These are phyloP conservation scores for Ptychadena robeensis DNA, from an alignment of 2,797 vertebrate species.

Conservation along the genomic window DNA sequence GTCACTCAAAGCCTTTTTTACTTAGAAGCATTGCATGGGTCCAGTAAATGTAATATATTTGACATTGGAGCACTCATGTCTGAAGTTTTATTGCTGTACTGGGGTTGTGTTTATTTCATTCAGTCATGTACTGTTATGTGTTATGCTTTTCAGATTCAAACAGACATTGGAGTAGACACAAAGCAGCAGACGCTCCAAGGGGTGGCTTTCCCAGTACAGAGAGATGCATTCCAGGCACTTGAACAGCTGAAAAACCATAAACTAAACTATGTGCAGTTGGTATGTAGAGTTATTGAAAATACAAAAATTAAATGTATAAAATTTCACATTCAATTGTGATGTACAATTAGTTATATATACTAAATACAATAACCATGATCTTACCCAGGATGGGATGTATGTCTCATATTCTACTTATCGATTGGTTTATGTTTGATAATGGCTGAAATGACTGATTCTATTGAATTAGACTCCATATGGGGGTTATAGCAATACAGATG, in stretches of 20 bases:
- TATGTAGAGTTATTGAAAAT: conserved; percentile 71
- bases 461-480: too few species aligned
- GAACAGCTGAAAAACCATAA: conserved; percentile 84
- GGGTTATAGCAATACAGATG: neutral
- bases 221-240: conserved; percentile 86
- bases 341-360: neutral
- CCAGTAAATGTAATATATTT: neutral
- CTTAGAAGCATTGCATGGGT: neutral
- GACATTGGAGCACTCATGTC: neutral
- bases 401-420: too few species aligned
- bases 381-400: neutral
- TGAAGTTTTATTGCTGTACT: neutral
- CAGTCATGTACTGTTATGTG: neutral
- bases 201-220: conserved; percentile 90
- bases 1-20: neutral
- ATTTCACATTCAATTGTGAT: neutral
- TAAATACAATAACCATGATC: neutral
- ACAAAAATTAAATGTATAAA: too few species aligned
- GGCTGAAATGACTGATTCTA: too few species aligned
- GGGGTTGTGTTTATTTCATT: neutral
- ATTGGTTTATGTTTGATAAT: too few species aligned
- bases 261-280: conserved; percentile 95
- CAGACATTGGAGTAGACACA: conserved; percentile 89
- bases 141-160: conserved; percentile 84
- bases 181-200: conserved; percentile 96